phyloP scores from a whole-genome alignment of 2,888 invertebrate genomes.

The Clusia tigrina region DNA sequence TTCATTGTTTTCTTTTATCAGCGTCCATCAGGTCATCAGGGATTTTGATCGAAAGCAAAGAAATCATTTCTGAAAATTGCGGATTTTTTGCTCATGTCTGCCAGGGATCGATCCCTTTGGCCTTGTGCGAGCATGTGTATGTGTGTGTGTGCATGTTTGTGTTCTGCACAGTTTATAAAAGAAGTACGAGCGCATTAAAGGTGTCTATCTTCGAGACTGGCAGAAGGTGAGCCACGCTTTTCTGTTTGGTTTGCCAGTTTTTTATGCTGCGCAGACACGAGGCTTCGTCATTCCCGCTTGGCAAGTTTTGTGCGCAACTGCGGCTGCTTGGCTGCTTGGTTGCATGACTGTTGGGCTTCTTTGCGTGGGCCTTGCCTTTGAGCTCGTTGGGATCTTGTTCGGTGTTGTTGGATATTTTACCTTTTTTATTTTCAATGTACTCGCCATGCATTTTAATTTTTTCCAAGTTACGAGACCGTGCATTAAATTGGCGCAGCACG shows the following conservation, averaged over 20 bases:
- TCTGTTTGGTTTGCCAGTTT: neutral
- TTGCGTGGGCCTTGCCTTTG: neutral
- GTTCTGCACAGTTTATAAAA: too few species aligned
- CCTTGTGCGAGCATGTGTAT: neutral
- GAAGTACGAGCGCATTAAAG: too few species aligned
- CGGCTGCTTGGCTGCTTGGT: neutral
- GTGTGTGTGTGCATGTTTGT: too few species aligned
- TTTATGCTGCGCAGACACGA: neutral
- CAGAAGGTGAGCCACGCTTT: constrained; percentile 21
- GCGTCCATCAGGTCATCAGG: constrained; percentile 21
- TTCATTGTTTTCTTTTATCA: constrained; percentile 7
- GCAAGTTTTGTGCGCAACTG: neutral
- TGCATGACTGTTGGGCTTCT: neutral
- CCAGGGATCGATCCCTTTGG: neutral
- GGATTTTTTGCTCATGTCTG: neutral
- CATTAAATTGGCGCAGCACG: neutral
- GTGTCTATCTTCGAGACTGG: neutral
- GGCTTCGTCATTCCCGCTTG: neutral
- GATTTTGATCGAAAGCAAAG: constrained; percentile 23
- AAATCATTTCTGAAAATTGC: constrained; percentile 15
- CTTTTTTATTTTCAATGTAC: neutral
- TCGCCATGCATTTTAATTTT: neutral
- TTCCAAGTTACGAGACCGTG: neutral
- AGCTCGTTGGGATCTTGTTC: neutral
- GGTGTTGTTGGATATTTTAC: neutral